Evolutionary conservation across 2,888 invertebrate genomes (phyloP).

Genomic region (Sisyra nigra): DNA sequence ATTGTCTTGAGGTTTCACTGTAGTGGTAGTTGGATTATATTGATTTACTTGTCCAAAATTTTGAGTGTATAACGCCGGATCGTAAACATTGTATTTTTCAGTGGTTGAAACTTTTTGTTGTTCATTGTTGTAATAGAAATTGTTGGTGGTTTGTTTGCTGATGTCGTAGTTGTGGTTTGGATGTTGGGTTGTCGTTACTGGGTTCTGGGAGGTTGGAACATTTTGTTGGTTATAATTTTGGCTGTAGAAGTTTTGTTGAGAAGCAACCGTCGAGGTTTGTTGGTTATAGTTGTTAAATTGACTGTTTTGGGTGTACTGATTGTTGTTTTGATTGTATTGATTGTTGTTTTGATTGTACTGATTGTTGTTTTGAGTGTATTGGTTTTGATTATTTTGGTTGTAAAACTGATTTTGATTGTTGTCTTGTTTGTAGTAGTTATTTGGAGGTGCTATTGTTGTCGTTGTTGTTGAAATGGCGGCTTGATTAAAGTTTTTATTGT

Average conservation of each 20-base stretch:
- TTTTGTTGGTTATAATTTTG: constrained; percentile 14
- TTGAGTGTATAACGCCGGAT: constrained; percentile 12
- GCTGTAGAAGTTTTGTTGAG: constrained; percentile 10
- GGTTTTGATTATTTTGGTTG: neutral
- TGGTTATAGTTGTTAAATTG: constrained; percentile 11
- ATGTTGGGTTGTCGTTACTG: constrained; percentile 7
- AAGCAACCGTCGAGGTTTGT: constrained; percentile 13
- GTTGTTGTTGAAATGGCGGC: neutral
- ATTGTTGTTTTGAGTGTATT: constrained; percentile 4
- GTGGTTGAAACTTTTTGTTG: constrained; percentile 6
- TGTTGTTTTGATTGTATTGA: constrained; percentile 6
- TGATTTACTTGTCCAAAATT: constrained; percentile 14
- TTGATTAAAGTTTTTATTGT: neutral
- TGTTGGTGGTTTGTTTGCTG: constrained; percentile 10
- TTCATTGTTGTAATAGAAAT: constrained; percentile 9
- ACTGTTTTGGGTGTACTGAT: constrained; percentile 8
- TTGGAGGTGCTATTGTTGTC: neutral
- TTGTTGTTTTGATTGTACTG: constrained; percentile 11
- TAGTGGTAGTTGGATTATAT: constrained; percentile 12
- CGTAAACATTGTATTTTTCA: constrained; percentile 10
- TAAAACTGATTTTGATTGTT: neutral
- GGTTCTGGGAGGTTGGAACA: constrained; percentile 8
- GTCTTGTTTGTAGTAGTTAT: neutral
- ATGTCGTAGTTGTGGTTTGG: constrained; percentile 1
- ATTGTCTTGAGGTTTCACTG: neutral